Conservation (phyloP, 2,888 invertebrate genomes). For the Cordilura impudica region DNA sequence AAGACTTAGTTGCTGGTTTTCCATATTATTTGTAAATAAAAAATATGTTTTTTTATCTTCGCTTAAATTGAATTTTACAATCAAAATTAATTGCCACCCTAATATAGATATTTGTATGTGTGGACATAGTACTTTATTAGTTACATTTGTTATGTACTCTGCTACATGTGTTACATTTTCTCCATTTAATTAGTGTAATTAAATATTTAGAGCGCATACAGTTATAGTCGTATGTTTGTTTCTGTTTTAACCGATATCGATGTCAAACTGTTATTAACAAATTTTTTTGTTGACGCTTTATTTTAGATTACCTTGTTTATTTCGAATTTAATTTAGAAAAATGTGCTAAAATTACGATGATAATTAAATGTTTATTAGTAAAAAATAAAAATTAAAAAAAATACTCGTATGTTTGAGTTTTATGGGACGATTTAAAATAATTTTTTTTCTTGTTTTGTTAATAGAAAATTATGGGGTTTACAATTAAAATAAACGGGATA, state of each 20-base stretch:
- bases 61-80: no score
- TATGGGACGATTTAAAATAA: no score
- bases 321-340: not conserved
- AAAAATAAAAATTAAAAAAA: not conserved
- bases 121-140: slow-evolving; percentile 7
- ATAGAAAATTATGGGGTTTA: no score
- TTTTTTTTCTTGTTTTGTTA: no score
- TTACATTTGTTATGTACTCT: not conserved
- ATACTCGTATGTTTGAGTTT: no score
- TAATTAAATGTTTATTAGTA: slow-evolving; percentile 52
- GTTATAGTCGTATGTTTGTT: slow-evolving; percentile 21
- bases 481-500: no score
- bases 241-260: not conserved
- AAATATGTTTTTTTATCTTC: no score
- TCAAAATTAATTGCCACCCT: no score
- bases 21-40: no score
- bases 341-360: slow-evolving; percentile 22
- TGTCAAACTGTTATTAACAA: slow-evolving; percentile 1
- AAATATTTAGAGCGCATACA: slow-evolving; percentile 73
- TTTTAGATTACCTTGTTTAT: not conserved
- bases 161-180: slow-evolving; percentile 71
- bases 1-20: no score
- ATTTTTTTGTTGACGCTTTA: not conserved
- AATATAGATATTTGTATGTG: not conserved
- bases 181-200: slow-evolving; percentile 75